Percentiles rank a stretch among this genome's conserved stretches.
Evolutionary conservation across 2,888 invertebrate species (phyloP).

Genomic region (Plebejus anna): DNA sequence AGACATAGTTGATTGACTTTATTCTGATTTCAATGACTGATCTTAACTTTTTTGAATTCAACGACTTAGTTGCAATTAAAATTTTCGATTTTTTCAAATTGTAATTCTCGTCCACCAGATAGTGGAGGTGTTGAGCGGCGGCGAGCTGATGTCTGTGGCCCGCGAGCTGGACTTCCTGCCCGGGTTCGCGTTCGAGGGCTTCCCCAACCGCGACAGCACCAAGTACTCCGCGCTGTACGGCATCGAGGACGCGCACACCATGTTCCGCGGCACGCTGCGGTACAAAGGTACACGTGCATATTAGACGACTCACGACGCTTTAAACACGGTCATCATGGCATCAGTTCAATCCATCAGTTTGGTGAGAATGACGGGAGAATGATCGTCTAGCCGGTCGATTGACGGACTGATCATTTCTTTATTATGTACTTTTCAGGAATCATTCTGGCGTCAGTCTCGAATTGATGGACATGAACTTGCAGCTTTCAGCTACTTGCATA

Average conservation of each 20-base stretch:
- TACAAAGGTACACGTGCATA: slow-evolving; percentile 82
- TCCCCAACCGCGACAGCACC: slow-evolving; percentile 97
- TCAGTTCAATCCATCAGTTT: too few relatives aligned
- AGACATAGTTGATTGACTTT: too few relatives aligned
- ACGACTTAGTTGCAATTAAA: not conserved
- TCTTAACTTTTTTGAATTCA: not conserved
- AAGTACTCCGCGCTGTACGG: slow-evolving; percentile 93
- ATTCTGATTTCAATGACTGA: too few relatives aligned
- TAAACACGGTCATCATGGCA: too few relatives aligned
- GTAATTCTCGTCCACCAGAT: slow-evolving; percentile 67
- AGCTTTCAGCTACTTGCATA: too few relatives aligned
- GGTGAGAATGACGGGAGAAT: too few relatives aligned
- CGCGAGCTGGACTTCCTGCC: slow-evolving; percentile 93
- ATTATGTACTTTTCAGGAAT: too few relatives aligned
- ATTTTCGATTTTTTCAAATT: too few relatives aligned
- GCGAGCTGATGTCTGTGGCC: slow-evolving; percentile 91
- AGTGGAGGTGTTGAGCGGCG: slow-evolving; percentile 93
- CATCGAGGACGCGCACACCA: slow-evolving; percentile 90
- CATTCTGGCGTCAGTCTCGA: too few relatives aligned
- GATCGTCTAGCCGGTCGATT: too few relatives aligned
- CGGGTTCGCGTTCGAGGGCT: slow-evolving; percentile 97
- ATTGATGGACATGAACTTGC: too few relatives aligned
- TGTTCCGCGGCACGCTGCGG: slow-evolving; percentile 95
- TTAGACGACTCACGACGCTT: not conserved
- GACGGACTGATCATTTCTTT: too few relatives aligned